phyloP scores from a whole-genome alignment of 2,888 invertebrate species.

The Ophonus ardosiacus region DNA sequence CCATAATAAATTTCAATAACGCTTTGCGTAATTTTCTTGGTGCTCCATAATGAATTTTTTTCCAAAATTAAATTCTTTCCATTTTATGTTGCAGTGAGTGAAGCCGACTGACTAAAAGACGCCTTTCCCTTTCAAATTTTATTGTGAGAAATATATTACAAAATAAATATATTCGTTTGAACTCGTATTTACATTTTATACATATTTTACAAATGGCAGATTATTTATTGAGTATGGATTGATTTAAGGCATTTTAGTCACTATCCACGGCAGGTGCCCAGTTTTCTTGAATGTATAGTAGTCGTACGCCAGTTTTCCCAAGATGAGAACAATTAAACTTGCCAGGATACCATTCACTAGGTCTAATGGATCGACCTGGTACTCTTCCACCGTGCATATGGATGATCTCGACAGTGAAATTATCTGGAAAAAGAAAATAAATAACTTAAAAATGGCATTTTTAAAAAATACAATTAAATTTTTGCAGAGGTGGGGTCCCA shows the following conservation, averaged over 20 bases:
- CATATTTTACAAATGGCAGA: slow-evolving; percentile 24
- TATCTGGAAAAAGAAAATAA: slow-evolving; percentile 78
- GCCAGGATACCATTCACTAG: slow-evolving; percentile 85
- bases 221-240: slow-evolving; percentile 1
- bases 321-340: slow-evolving; percentile 82
- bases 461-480: no score
- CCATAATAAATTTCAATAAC: background rate
- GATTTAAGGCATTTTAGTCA: slow-evolving; percentile 84
- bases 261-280: slow-evolving; percentile 90
- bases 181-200: slow-evolving; percentile 46
- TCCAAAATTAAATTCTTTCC: slow-evolving; percentile 3
- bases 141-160: slow-evolving; percentile 49
- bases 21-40: background rate
- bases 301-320: slow-evolving; percentile 88
- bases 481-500: no score
- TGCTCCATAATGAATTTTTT: background rate
- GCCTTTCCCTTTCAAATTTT: slow-evolving; percentile 13
- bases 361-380: slow-evolving; percentile 83
- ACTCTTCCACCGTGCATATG: slow-evolving; percentile 81
- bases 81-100: slow-evolving; percentile 13
- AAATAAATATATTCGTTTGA: slow-evolving; percentile 39
- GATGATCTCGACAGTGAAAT: slow-evolving; percentile 83
- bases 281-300: slow-evolving; percentile 89
- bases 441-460: background rate
- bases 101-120: background rate